Percentiles rank a stretch among this genome's conserved stretches.
Conservation (phyloP, 2,113 vertebrate genomes). For the Prietella phreatophila region DNA sequence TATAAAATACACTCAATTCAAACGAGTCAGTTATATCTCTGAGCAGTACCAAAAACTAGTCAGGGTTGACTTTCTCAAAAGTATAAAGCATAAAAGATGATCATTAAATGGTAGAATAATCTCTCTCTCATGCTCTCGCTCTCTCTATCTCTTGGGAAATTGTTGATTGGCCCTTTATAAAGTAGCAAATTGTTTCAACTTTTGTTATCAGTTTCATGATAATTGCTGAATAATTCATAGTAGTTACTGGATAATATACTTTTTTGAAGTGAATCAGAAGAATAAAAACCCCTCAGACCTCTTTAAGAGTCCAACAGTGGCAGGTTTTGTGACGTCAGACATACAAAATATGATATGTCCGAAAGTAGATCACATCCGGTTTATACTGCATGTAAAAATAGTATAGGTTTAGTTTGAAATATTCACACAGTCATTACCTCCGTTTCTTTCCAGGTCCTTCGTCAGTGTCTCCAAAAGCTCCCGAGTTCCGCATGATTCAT, state of each 20-base stretch:
- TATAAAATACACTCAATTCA: neutral
- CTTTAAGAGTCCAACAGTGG: neutral
- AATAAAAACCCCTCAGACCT: neutral
- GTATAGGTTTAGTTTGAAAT: neutral
- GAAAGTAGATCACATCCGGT: neutral
- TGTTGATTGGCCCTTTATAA: neutral
- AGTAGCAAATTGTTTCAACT: neutral
- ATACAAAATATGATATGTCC: neutral
- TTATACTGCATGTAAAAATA: neutral
- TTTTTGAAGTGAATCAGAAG: neutral
- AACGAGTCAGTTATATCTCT: neutral
- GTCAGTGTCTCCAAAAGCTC: conserved; percentile 75
- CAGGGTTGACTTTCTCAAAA: neutral
- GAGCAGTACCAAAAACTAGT: neutral
- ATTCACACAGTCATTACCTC: conserved; percentile 61
- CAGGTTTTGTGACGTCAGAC: neutral
- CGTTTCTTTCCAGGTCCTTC: conserved; percentile 77
- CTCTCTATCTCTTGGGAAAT: neutral
- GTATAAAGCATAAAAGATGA: neutral
- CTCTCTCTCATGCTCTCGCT: neutral
- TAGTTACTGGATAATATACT: neutral
- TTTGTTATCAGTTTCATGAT: neutral
- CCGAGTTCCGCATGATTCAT: conserved; percentile 64
- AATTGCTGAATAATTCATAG: neutral
- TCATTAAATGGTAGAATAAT: neutral